Evolutionary conservation across 1,140 invertebrate genomes (phyloP).

Genomic region (Papilio dardanus): DNA sequence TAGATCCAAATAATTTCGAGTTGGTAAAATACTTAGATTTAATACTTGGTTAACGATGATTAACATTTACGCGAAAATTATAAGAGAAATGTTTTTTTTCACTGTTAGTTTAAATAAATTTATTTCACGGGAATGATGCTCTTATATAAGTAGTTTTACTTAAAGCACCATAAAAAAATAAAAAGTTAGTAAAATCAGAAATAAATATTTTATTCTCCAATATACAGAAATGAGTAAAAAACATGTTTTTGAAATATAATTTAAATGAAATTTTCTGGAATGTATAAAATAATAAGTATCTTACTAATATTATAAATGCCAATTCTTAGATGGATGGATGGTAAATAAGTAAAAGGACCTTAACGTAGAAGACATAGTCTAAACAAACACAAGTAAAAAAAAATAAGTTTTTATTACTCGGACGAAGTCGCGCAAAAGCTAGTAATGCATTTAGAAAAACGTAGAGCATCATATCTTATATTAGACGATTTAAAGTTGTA

Average conservation of each 20-base stretch:
- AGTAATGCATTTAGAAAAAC: too few species aligned
- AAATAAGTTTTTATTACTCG: too few species aligned
- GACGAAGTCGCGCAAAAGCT: too few species aligned
- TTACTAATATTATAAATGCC: too few species aligned
- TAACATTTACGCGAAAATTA: not conserved
- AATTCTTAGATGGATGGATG: too few species aligned
- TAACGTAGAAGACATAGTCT: too few species aligned
- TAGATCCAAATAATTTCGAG: not conserved
- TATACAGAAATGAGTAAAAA: not conserved
- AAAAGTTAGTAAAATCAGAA: not conserved
- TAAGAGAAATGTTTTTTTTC: too few species aligned
- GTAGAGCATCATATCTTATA: not conserved
- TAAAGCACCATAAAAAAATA: not conserved
- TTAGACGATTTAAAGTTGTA: not conserved
- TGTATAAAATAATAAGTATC: too few species aligned
- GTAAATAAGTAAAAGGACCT: too few species aligned
- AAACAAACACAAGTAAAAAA: too few species aligned
- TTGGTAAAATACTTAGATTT: not conserved
- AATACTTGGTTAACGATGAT: not conserved
- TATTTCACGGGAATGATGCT: not conserved
- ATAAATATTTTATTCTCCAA: not conserved
- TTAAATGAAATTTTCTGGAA: too few species aligned
- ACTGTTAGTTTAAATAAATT: not conserved
- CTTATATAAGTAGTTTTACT: constrained; percentile 6
- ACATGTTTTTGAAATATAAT: not conserved